Percentiles rank a stretch among this genome's conserved stretches.
Conservation (phyloP, 2,797 vertebrate species). For the Sebastes taczanowskii region DNA sequence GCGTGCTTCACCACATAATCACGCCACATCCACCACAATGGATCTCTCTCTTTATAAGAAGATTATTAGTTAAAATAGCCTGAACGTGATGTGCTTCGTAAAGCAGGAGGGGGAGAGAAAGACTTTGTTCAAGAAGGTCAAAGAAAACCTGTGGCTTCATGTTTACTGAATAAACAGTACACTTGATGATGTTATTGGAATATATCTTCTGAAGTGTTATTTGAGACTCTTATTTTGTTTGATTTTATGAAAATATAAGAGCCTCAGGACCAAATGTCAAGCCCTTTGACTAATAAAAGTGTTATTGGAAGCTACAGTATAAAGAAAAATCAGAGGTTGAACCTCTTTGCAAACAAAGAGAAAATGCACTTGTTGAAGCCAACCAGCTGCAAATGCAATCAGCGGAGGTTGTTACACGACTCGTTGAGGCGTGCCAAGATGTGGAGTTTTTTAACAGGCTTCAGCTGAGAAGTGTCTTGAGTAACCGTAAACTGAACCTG, state of each 20-base stretch:
- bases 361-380: slow-evolving; percentile 61
- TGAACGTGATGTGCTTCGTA: slow-evolving; percentile 30
- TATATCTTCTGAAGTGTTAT: neutral
- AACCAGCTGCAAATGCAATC: slow-evolving; percentile 74
- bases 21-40: slow-evolving; percentile 49
- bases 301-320: neutral
- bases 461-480: slow-evolving; percentile 30
- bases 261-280: neutral
- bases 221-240: slow-evolving; percentile 14
- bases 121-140: slow-evolving; percentile 41
- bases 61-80: slow-evolving; percentile 53
- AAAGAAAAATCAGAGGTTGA: slow-evolving; percentile 1
- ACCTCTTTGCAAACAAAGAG: slow-evolving; percentile 41
- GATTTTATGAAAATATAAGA: neutral
- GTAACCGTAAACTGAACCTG: slow-evolving; percentile 44
- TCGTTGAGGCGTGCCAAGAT: slow-evolving; percentile 53
- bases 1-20: slow-evolving; percentile 60
- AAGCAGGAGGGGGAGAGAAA: neutral
- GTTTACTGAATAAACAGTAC: neutral
- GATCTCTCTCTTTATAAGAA: slow-evolving; percentile 39
- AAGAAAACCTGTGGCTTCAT: slow-evolving; percentile 13
- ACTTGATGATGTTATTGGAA: neutral
- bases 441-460: slow-evolving; percentile 49
- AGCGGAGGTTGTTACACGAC: slow-evolving; percentile 58
- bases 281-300: neutral